Percentiles rank a stretch among this genome's conserved stretches.
Conservation (phyloP, 2,797 vertebrate species). For the Eleutherodactylus coqui region DNA sequence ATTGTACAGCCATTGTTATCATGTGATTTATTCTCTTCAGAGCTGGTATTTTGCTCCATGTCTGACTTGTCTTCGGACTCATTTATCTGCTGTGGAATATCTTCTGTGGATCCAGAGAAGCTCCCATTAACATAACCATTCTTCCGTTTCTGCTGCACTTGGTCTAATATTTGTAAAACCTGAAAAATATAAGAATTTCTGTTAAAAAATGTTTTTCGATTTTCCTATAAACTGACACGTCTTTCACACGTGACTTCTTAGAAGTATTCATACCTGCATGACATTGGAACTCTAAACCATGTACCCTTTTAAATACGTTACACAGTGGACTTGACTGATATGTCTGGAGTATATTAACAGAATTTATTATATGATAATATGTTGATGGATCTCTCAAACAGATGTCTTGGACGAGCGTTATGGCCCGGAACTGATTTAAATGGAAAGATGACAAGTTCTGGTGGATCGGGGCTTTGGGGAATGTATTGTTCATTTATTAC, state of each 20-base stretch:
- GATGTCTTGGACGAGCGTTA: too few relatives aligned
- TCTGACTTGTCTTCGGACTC: neutral
- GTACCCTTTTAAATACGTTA: neutral
- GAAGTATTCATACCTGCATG: neutral
- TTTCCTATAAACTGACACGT: neutral
- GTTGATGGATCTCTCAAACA: too few relatives aligned
- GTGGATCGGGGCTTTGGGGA: too few relatives aligned
- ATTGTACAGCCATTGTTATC: constrained; percentile 46
- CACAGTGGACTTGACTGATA: neutral
- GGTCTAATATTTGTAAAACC: constrained; percentile 87
- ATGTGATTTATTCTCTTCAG: neutral
- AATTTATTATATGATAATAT: too few relatives aligned
- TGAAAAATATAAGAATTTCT: constrained; percentile 64
- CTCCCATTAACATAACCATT: neutral
- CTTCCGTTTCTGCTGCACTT: constrained; percentile 77
- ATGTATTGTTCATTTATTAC: too few relatives aligned
- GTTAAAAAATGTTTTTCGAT: neutral
- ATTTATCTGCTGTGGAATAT: accelerated
- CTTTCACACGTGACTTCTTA: neutral
- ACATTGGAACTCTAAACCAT: neutral
- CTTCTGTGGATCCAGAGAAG: neutral
- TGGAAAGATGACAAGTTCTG: too few relatives aligned
- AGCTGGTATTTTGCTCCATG: neutral
- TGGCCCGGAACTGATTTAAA: too few relatives aligned
- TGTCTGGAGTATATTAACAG: too few relatives aligned